Conservation (phyloP, 2,797 vertebrate species). For the Lithobates pipiens region DNA sequence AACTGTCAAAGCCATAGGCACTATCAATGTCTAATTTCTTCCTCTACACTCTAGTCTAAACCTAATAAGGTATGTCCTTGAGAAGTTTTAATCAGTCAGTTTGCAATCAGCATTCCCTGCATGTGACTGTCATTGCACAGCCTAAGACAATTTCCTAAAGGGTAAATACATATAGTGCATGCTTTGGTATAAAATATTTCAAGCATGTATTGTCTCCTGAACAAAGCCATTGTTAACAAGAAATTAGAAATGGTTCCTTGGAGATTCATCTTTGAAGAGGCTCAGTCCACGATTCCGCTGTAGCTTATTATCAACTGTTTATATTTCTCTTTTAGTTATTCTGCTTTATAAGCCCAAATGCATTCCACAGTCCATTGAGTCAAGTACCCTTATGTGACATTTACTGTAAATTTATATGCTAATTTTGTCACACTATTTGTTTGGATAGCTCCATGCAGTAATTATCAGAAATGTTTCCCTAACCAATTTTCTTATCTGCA, state of each 20-base stretch:
- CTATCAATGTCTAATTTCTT: too few relatives aligned
- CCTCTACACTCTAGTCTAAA: too few relatives aligned
- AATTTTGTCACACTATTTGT: conserved; percentile 34
- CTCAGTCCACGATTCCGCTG: not conserved
- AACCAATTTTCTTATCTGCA: conserved; percentile 25
- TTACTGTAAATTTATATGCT: conserved; percentile 45
- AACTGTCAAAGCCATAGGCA: too few relatives aligned
- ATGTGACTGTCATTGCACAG: too few relatives aligned
- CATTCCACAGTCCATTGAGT: conserved; percentile 40
- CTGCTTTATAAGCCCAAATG: conserved; percentile 22
- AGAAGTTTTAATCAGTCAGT: too few relatives aligned
- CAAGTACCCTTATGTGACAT: conserved; percentile 36
- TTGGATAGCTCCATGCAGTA: conserved; percentile 20
- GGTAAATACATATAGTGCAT: too few relatives aligned
- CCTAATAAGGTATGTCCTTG: too few relatives aligned
- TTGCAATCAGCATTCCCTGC: too few relatives aligned
- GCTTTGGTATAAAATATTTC: not conserved
- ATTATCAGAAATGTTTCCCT: conserved; percentile 38
- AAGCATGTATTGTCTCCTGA: conserved; percentile 18
- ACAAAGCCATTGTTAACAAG: conserved; percentile 3
- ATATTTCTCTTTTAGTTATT: conserved; percentile 36
- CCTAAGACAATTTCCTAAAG: too few relatives aligned
- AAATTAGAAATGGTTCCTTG: conserved; percentile 35
- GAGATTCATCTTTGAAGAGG: conserved; percentile 22
- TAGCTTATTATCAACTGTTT: conserved; percentile 43